Conservation (phyloP, 2,888 invertebrate species). For the Incurvaria masculella region DNA sequence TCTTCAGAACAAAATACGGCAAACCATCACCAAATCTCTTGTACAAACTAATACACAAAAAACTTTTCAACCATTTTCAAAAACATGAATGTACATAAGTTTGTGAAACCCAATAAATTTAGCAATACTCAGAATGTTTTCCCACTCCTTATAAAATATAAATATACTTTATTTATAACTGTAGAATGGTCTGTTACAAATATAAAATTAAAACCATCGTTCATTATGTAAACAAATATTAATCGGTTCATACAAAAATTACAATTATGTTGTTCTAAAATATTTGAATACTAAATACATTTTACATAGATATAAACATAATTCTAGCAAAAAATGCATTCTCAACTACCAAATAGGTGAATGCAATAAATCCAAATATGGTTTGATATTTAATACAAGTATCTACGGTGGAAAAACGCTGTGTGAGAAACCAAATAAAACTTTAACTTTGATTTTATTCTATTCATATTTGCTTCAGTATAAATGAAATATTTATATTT, state of each 20-base stretch:
- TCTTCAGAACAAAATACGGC: constrained; percentile 47
- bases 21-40: constrained; percentile 16
- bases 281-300: too few species aligned
- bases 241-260: constrained; percentile 28
- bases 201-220: too few species aligned
- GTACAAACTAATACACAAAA: constrained; percentile 1
- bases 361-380: too few species aligned
- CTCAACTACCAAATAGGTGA: too few species aligned
- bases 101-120: constrained; percentile 52
- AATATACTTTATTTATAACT: neutral
- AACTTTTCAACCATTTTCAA: neutral
- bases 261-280: constrained; percentile 9
- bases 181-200: too few species aligned
- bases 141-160: neutral
- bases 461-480: constrained; percentile 43
- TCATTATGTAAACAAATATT: constrained; percentile 5
- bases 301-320: too few species aligned
- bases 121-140: constrained; percentile 29
- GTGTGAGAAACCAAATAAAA: constrained; percentile 39
- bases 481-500: constrained; percentile 28
- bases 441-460: constrained; percentile 37
- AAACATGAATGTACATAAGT: neutral
- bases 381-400: too few species aligned
- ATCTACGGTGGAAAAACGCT: constrained; percentile 38
- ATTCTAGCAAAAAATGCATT: too few species aligned